Percentiles rank a stretch among this genome's conserved stretches.
Evolutionary conservation across 2,888 invertebrate genomes (phyloP).

Genomic region (Drosophila austrosaltans): DNA sequence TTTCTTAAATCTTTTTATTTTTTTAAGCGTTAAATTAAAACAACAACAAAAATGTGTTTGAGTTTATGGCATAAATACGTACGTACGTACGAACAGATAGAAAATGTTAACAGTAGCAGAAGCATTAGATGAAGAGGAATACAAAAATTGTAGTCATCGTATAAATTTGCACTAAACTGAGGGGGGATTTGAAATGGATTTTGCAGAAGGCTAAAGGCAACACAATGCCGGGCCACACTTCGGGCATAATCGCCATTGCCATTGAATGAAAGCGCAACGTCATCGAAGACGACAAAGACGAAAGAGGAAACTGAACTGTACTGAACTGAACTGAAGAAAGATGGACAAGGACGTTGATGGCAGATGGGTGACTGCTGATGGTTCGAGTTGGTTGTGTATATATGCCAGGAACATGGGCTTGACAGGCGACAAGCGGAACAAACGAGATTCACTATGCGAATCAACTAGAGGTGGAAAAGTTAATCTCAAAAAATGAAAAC

Average conservation of each 20-base stretch:
- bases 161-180: slow-evolving; percentile 80
- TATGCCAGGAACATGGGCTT: slow-evolving; percentile 59
- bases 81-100: slow-evolving; percentile 15
- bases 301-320: slow-evolving; percentile 24
- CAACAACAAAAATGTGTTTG: slow-evolving; percentile 44
- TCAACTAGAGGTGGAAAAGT: slow-evolving; percentile 34
- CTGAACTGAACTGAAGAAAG: slow-evolving; percentile 25
- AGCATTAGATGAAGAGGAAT: slow-evolving; percentile 19
- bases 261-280: slow-evolving; percentile 76
- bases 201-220: slow-evolving; percentile 63
- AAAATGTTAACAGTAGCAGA: slow-evolving; percentile 20
- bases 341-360: slow-evolving; percentile 22
- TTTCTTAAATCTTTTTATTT: slow-evolving; percentile 24
- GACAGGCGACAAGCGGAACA: slow-evolving; percentile 68
- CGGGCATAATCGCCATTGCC: slow-evolving; percentile 64
- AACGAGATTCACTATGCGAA: slow-evolving; percentile 59
- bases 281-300: slow-evolving; percentile 55
- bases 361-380: slow-evolving; percentile 45
- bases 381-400: slow-evolving; percentile 31
- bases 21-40: slow-evolving; percentile 70
- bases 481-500: slow-evolving; percentile 19
- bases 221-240: slow-evolving; percentile 63
- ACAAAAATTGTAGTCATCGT: slow-evolving; percentile 51
- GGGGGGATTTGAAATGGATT: slow-evolving; percentile 76
- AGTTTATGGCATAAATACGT: slow-evolving; percentile 52